These are phyloP conservation scores for Hozukius guyotensis DNA, from an alignment of 2,797 vertebrate species.

Conservation along the genomic window DNA sequence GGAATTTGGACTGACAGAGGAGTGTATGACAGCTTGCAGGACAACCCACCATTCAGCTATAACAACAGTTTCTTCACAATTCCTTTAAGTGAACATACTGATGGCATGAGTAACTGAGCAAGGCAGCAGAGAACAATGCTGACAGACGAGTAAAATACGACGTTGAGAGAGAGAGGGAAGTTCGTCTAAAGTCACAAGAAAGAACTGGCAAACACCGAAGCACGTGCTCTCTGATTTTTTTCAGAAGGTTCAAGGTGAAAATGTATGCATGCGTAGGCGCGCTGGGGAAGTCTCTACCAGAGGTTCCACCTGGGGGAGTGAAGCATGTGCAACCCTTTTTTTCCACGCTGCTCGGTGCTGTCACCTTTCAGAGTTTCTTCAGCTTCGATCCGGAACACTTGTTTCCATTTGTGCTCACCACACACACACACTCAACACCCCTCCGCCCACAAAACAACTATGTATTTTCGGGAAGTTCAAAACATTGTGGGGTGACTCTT, in stretches of 20 bases:
- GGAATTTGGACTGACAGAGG: conserved; percentile 3
- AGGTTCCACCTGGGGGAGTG: conserved; percentile 38
- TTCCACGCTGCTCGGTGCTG: conserved; percentile 17
- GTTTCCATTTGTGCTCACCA: conserved; percentile 1
- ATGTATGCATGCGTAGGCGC: background rate
- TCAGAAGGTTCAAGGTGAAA: background rate
- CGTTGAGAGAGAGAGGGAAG: too few relatives aligned
- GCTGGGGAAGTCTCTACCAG: conserved; percentile 41
- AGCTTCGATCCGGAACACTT: background rate
- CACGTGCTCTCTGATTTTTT: background rate
- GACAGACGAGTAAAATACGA: background rate
- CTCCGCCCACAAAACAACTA: background rate
- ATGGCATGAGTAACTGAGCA: background rate
- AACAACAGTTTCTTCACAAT: background rate
- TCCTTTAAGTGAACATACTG: background rate
- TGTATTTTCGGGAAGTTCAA: conserved; percentile 35
- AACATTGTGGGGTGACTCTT: background rate
- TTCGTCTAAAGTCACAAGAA: background rate
- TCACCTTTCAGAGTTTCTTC: background rate
- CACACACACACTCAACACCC: background rate
- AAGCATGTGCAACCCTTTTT: conserved; percentile 33
- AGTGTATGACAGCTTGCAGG: background rate
- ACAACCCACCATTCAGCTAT: background rate
- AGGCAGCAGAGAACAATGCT: background rate
- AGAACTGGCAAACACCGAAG: background rate